Base-by-base conservation (phyloP, 2,888 invertebrate species). In the Brachyopa scutellaris region DNA sequence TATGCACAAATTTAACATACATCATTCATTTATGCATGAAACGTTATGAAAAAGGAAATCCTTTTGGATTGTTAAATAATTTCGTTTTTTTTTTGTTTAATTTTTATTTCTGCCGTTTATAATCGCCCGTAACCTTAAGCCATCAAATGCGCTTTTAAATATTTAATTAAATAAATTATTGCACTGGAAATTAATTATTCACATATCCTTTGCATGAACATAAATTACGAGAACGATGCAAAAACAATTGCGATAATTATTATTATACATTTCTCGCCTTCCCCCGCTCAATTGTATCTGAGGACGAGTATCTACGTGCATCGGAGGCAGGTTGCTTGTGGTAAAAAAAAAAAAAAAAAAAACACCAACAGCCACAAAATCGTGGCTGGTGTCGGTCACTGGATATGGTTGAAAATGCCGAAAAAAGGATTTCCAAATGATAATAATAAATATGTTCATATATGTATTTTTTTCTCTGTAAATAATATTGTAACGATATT, bases 141-240 rank as follows among this genome's bases (percentile, higher is more conserved):
- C 74, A 55, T 49, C 74, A 80, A 80, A 69, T 80, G 49, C 62
- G 51, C 42, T 80, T 74, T 74, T 55, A 67, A 80, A 62, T 69
- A 74, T 80, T 80, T 80, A 80, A 80, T 74, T 74, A 80, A 80
- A 80, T 80, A 57, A 80, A 69, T 74, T 80, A 74, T 80, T 80
- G 74, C 62, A 74, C 67, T 74, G 80, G 57, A 74, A 80, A 80
- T 80, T 80, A 62, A 80, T 80, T 62, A 74, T 73, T 80, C 80
- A 21, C 42, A 69, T 74, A 74, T 80, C 57, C 74, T 64, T 69
- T 80, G 51, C 33, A 57, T 61, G 51, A 21, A 9, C 36, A 74
- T 69, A 64, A 67, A 74, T 69, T 26, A 45, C 31, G 13, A 42
- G 53, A 62, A 74, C 62, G 21, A 53, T 57, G 23, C 13, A 49